phyloP scores from a whole-genome alignment of 2,888 invertebrate species.

The Reticulitermes lucifugus region DNA sequence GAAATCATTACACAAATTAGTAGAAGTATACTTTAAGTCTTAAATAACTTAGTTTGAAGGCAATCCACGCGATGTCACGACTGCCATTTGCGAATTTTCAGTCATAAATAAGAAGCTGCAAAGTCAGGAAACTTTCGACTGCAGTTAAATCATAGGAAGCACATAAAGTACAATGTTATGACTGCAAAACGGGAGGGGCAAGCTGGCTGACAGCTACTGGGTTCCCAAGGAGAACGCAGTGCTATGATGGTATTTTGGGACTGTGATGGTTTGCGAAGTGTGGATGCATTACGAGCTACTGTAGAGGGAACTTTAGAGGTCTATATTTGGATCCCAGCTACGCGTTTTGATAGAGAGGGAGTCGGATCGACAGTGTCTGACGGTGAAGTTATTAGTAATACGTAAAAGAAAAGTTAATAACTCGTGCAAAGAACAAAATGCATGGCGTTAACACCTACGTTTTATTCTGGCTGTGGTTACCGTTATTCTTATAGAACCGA shows the following conservation, averaged over 20 bases:
- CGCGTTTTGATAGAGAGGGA: neutral
- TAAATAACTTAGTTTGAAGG: neutral
- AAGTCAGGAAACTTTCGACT: neutral
- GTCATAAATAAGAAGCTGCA: neutral
- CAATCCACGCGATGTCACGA: neutral
- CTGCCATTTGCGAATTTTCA: neutral
- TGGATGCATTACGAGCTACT: slow-evolving; percentile 20
- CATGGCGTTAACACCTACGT: neutral
- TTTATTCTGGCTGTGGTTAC: neutral
- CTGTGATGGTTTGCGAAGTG: slow-evolving; percentile 44
- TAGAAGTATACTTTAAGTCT: neutral
- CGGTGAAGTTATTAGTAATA: neutral
- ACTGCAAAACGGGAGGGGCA: neutral
- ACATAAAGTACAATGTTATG: slow-evolving; percentile 3
- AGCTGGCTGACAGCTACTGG: neutral
- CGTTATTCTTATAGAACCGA: neutral
- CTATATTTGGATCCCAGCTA: slow-evolving; percentile 45
- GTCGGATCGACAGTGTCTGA: neutral
- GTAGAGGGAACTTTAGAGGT: slow-evolving; percentile 42
- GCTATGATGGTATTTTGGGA: slow-evolving; percentile 44
- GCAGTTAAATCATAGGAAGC: neutral
- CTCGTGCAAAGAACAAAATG: neutral
- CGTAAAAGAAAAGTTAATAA: neutral
- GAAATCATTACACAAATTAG: neutral
- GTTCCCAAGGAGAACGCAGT: slow-evolving; percentile 7